Conservation (phyloP, 2,113 vertebrate genomes). For the Carassius gibelio region DNA sequence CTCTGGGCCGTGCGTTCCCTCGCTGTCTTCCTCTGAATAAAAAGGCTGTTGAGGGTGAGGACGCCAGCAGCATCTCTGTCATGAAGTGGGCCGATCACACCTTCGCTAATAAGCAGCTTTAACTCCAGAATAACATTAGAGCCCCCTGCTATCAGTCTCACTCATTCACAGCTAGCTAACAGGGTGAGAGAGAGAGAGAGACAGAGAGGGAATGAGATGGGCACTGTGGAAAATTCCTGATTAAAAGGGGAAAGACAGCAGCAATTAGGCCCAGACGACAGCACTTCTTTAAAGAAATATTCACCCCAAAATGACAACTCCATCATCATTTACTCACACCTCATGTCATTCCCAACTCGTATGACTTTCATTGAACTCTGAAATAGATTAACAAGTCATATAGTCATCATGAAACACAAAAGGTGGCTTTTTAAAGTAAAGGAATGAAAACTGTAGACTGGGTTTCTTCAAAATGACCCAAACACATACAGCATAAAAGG, state of each 20-base stretch:
- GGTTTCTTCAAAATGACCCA: too few relatives aligned
- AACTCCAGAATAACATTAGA: slow-evolving; percentile 77
- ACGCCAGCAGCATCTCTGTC: slow-evolving; percentile 70
- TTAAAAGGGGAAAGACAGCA: slow-evolving; percentile 74
- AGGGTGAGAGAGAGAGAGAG: slow-evolving; percentile 32
- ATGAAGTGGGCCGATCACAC: slow-evolving; percentile 80
- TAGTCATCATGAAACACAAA: background rate
- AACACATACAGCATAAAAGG: too few relatives aligned
- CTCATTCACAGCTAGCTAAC: slow-evolving; percentile 44
- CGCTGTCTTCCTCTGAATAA: slow-evolving; percentile 27
- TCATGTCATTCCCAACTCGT: background rate
- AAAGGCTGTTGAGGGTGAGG: slow-evolving; percentile 67
- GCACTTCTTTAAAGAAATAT: background rate
- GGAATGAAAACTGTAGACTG: background rate
- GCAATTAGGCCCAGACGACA: slow-evolving; percentile 78
- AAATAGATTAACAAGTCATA: background rate
- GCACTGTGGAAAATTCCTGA: slow-evolving; percentile 65
- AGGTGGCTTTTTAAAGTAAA: background rate
- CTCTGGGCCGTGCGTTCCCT: slow-evolving; percentile 19
- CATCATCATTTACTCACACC: background rate
- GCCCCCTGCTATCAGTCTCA: slow-evolving; percentile 60
- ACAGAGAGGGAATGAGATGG: slow-evolving; percentile 32
- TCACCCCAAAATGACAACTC: background rate
- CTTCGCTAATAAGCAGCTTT: slow-evolving; percentile 85
- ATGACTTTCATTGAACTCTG: background rate